Conservation (phyloP, 1,140 invertebrate species). For the Cephus cinctus region DNA sequence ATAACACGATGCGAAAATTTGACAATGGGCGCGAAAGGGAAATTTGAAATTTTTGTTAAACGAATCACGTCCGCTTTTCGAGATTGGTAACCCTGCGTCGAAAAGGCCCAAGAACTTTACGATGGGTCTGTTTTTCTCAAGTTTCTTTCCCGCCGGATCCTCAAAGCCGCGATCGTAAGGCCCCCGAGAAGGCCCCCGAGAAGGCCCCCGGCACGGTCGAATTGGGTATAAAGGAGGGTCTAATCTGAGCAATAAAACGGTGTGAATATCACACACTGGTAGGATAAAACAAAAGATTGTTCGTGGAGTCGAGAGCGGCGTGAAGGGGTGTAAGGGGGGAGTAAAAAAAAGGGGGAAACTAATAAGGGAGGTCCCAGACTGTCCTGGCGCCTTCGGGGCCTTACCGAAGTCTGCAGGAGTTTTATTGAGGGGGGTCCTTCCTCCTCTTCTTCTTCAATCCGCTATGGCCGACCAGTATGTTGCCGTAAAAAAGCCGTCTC, state of each 20-base stretch:
- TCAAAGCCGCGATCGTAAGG: no score
- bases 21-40: no score
- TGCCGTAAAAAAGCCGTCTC: slow-evolving; percentile 47
- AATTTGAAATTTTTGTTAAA: no score
- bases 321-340: slow-evolving; percentile 15
- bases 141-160: no score
- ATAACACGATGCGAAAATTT: no score
- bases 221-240: slow-evolving; percentile 38
- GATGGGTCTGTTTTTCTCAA: no score
- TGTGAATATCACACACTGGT: slow-evolving; percentile 45
- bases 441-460: slow-evolving; percentile 12
- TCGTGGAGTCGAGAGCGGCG: slow-evolving; percentile 25
- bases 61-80: no score
- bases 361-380: slow-evolving; percentile 37
- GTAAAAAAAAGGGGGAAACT: slow-evolving; percentile 27
- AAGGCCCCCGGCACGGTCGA: no score
- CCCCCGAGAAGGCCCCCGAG: no score
- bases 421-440: slow-evolving; percentile 34
- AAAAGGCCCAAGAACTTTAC: no score
- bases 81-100: no score
- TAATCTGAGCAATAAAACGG: slow-evolving; percentile 43
- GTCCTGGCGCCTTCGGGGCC: slow-evolving; percentile 32
- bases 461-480: slow-evolving; percentile 48
- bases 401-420: slow-evolving; percentile 27
- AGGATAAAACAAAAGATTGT: slow-evolving; percentile 44